phyloP scores from a whole-genome alignment of 2,888 invertebrate species.

The Hyppa rectilinea region DNA sequence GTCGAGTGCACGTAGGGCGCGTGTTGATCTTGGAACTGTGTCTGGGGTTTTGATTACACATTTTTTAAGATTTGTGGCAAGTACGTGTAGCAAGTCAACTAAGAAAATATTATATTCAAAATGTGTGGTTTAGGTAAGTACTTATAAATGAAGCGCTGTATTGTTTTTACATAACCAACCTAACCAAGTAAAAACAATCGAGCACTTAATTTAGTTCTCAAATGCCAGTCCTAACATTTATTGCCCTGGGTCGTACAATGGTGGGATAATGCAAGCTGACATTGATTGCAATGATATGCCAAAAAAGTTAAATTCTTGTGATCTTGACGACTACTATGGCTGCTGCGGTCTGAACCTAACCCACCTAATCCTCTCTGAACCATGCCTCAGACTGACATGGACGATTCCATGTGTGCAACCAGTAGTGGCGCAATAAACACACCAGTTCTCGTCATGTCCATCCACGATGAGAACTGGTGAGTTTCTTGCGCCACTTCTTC shows the following conservation, averaged over 20 bases:
- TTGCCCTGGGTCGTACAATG: background rate
- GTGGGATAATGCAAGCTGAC: background rate
- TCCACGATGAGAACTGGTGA: too few species aligned
- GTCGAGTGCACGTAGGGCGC: conserved; percentile 51
- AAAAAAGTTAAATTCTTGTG: background rate
- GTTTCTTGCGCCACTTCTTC: background rate
- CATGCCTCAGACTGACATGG: background rate
- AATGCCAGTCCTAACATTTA: background rate
- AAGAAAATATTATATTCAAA: background rate
- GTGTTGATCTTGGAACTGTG: conserved; percentile 22
- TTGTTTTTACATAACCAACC: too few species aligned
- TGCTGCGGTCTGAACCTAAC: background rate
- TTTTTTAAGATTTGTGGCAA: conserved; percentile 12
- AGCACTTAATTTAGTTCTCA: too few species aligned
- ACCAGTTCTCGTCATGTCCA: too few species aligned
- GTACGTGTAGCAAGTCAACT: background rate
- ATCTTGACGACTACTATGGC: background rate
- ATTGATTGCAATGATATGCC: background rate
- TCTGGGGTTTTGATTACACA: conserved; percentile 10
- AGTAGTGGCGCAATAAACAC: too few species aligned
- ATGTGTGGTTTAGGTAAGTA: background rate
- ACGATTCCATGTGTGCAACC: too few species aligned
- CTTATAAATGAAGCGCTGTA: background rate
- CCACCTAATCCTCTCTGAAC: too few species aligned
- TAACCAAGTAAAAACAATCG: too few species aligned